These are phyloP conservation scores for Vanessa tameamea DNA, from an alignment of 1,140 invertebrate genomes.

Conservation along the genomic window DNA sequence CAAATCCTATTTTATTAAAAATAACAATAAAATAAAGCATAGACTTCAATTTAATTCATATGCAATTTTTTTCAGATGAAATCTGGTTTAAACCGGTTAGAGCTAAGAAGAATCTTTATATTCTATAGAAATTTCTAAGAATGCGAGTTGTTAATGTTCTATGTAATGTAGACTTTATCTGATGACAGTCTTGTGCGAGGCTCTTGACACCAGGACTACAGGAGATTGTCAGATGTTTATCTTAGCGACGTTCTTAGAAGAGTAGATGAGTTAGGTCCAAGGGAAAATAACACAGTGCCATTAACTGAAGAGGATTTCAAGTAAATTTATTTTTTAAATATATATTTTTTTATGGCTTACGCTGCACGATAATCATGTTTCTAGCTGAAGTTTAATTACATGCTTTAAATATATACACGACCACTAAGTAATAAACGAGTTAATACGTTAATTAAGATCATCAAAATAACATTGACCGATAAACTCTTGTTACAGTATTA, in stretches of 20 bases:
- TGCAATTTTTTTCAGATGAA: background rate
- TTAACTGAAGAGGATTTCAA: background rate
- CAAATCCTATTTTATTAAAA: no score
- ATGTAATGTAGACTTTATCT: slow-evolving; percentile 4
- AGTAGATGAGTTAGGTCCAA: background rate
- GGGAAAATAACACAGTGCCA: background rate
- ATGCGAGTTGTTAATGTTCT: slow-evolving; percentile 4
- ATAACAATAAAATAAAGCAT: background rate
- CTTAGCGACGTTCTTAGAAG: slow-evolving; percentile 5
- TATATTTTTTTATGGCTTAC: no score
- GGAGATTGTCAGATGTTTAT: slow-evolving; percentile 1
- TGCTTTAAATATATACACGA: no score
- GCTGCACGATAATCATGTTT: no score
- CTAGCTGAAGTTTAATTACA: no score
- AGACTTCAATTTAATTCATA: background rate
- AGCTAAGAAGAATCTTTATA: slow-evolving; percentile 1
- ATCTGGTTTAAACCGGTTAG: background rate
- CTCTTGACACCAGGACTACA: slow-evolving; percentile 9
- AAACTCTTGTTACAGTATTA: no score
- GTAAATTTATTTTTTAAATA: no score
- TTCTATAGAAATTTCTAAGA: slow-evolving; percentile 13
- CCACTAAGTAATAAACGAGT: no score
- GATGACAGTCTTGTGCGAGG: background rate
- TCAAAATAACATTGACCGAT: no score
- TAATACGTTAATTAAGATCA: no score